phyloP scores from a whole-genome alignment of 2,888 invertebrate genomes.

The Himalopsyche japonica region DNA sequence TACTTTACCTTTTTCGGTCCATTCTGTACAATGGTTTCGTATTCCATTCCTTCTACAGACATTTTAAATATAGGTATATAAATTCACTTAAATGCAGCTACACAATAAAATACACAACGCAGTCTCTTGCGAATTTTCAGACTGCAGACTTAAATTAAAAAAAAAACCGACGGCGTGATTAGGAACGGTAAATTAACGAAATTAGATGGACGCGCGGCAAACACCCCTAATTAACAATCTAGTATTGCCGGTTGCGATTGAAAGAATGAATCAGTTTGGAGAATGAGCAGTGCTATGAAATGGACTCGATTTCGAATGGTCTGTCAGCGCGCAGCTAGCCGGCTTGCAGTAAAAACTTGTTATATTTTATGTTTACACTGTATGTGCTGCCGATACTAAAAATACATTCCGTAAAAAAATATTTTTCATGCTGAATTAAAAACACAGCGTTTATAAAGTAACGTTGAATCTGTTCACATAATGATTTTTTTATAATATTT shows the following conservation, averaged over 20 bases:
- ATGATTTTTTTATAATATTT: too few species aligned
- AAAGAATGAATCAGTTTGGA: not conserved
- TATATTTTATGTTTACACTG: conserved; percentile 9
- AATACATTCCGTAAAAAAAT: not conserved
- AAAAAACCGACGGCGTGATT: conserved; percentile 19
- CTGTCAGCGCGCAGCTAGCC: conserved; percentile 1
- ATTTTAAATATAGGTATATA: conserved; percentile 44
- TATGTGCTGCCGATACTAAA: conserved; percentile 4
- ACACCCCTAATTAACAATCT: conserved; percentile 18
- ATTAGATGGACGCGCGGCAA: conserved; percentile 7
- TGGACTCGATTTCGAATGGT: not conserved
- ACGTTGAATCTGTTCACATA: too few species aligned
- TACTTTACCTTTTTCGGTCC: conserved; percentile 66
- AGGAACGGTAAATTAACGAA: conserved; percentile 28
- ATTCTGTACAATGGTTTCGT: conserved; percentile 66
- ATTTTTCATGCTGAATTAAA: not conserved
- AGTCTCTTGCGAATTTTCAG: not conserved
- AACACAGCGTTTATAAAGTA: too few species aligned
- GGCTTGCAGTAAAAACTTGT: conserved; percentile 1
- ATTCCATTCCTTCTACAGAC: conserved; percentile 65
- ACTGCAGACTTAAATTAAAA: not conserved
- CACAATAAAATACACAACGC: not conserved
- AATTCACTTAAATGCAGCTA: conserved; percentile 5
- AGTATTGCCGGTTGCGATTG: not conserved
- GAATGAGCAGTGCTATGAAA: not conserved